Evolutionary conservation across 2,113 vertebrate genomes (phyloP), one percentile per base, ranked within the genome.

Genomic region (Xyliphius kryptos): DNA sequence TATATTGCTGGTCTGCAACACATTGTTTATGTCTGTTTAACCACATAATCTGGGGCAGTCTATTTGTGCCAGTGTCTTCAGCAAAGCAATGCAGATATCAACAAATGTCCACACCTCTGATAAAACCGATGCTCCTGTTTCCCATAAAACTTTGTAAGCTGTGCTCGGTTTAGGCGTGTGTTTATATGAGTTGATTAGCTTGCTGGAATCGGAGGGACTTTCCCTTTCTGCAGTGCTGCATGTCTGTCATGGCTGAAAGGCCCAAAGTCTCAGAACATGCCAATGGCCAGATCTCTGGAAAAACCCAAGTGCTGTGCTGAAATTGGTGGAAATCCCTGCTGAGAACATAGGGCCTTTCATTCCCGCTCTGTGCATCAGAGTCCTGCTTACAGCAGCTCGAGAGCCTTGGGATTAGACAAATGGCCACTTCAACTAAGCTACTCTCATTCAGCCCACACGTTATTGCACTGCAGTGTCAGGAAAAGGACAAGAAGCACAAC

Each of bases 311-410:
- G 26, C 37, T 50, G 4, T 15, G 47, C 44, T 46, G 47, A 54
- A 47, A 51, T 12, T 58, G 57, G 20, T 70, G 46, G 56, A 76
- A 72, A 70, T 53, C 50, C 56, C 60, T 19, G 44, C 12, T 9
- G 55, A 72, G 22, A 68, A 69, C 64, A 76, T 64, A 60, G 66
- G 49, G 22, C 57, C 52, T 65, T 73, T 68, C 62, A 65, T 70
- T 59, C 54, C 43, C 46, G 37, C 59, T 71, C 38, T 15, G 37
- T 56, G 47, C 62, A 52, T 10, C 21, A n/a, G n/a, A 6, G 44
- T 16, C 50, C 17, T 7, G 3, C 21, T 49, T 56, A 61, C 46
- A 26, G 52, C 19, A 20, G 61, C 49, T 40, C 2, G 57, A 55
- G 56, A 61, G 36, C 36, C 38, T 19, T 19, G 49, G 44, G 41